Base-by-base conservation (phyloP, 2,113 vertebrate genomes). In the Montifringilla adamsi region DNA sequence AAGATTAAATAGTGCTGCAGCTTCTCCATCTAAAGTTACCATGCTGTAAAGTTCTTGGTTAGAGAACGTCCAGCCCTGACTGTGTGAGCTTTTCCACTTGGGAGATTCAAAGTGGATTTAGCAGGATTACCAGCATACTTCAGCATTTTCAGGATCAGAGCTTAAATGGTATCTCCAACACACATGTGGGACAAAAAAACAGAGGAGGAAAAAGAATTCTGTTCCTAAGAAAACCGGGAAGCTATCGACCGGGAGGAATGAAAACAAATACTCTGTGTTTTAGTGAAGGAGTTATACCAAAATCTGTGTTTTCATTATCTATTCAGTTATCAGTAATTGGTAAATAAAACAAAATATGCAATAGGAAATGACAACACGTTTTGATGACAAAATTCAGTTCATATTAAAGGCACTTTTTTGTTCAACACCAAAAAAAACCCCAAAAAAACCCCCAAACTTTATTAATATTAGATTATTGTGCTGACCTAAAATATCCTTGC, bases 31-130 rank as follows among this genome's bases (percentile, higher is more conserved):
- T 37, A 41, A 73, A 93, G 84, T 49, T 64, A 68, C 37, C 46
- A 18, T 5, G 13, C 67, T 62, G 62, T n/a, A 85, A 93, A 85
- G 85, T 85, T 91, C 81, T 46, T 52, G 60, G 47, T 49, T 63
- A 46, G 67, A 62, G 66, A 85, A 82, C 0, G 0, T 53, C 11
- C 0, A 0, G 66, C 63, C 49, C 31, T 1, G 2, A 15, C 50
- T 35, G 35, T 0, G 1, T 1, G 30, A 86, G 82, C 74, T 76
- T 77, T 90, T 83, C 85, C 87, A 67, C 76, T 77, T 6, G 1
- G 72, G 67, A 94, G 68, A 92, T 30, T 69, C 78, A 24, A 60
- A 87, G 58, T 79, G 90, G 84, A 62, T 79, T 90, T 89, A 62
- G 75, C 44, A 90, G 68, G 68, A 93, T 92, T 90, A 89, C 47